These are phyloP conservation scores for Amblyjoppa fuscipennis DNA, from an alignment of 2,888 invertebrate species.

Conservation along the genomic window DNA sequence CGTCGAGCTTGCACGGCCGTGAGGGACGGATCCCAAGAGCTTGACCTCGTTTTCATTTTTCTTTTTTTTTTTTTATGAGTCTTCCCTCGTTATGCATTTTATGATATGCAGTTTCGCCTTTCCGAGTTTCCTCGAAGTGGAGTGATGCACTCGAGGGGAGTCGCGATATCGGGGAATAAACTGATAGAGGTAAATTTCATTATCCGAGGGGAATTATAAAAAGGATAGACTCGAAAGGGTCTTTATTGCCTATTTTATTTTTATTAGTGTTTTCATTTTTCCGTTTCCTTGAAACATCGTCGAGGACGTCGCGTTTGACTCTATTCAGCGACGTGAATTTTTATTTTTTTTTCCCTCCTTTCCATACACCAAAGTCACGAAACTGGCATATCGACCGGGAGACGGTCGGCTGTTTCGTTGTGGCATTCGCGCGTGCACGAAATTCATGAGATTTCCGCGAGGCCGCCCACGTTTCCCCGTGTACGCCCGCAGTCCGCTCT, in stretches of 20 bases:
- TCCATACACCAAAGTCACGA: background rate
- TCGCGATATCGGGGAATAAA: background rate
- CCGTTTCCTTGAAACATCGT: constrained; percentile 2
- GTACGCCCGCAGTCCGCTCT: constrained; percentile 34
- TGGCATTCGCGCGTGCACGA: constrained; percentile 54
- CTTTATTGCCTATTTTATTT: background rate
- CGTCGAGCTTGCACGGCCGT: constrained; percentile 20
- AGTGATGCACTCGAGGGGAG: background rate
- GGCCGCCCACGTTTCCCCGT: constrained; percentile 37
- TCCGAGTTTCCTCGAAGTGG: background rate
- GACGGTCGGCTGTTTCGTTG: background rate
- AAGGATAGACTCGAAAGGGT: background rate
- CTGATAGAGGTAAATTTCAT: background rate
- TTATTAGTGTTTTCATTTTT: background rate
- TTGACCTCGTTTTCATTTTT: constrained; percentile 42
- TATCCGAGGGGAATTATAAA: background rate
- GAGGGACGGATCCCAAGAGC: background rate
- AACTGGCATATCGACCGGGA: constrained; percentile 42
- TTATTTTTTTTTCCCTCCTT: constrained; percentile 8
- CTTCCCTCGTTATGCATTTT: background rate
- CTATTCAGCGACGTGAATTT: background rate
- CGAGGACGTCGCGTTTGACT: background rate
- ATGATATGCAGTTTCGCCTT: background rate
- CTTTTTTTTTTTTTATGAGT: background rate
- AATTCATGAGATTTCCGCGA: constrained; percentile 65